Evolutionary conservation across 2,113 vertebrate genomes (phyloP).

Genomic region (Pantherophis guttatus): DNA sequence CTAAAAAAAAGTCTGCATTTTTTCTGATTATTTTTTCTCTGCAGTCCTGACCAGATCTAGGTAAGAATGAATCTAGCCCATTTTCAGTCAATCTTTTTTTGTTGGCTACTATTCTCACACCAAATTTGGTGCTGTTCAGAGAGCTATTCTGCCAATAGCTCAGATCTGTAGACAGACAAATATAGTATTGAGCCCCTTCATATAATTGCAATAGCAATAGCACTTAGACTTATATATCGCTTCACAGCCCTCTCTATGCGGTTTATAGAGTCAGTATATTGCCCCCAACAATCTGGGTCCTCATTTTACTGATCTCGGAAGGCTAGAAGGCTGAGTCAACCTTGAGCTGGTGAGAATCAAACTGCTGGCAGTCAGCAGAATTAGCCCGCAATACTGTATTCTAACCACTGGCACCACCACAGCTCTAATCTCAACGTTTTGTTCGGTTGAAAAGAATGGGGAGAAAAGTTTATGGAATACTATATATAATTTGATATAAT

Average conservation of each 20-base stretch:
- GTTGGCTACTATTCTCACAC: not conserved
- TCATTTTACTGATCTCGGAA: not conserved
- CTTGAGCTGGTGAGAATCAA: not conserved
- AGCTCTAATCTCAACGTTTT: not conserved
- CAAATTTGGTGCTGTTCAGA: not conserved
- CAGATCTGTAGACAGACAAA: not conserved
- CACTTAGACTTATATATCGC: not conserved
- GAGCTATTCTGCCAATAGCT: not conserved
- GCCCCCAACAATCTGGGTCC: not conserved
- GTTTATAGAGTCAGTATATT: not conserved
- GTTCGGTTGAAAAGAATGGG: not conserved
- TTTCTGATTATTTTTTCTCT: not conserved
- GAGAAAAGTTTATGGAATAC: not conserved
- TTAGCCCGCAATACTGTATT: not conserved
- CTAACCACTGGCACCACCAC: not conserved
- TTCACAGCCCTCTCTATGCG: not conserved
- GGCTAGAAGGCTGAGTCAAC: not conserved
- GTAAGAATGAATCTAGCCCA: not conserved
- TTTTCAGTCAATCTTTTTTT: not conserved
- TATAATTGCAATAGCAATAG: not conserved
- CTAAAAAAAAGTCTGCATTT: not conserved
- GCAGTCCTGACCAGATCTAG: not conserved
- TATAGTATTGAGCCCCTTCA: not conserved
- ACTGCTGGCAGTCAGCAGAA: not conserved
- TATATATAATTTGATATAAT: not conserved